These are phyloP conservation scores for Notechis scutatus DNA, from an alignment of 2,113 vertebrate species.

Conservation along the genomic window DNA sequence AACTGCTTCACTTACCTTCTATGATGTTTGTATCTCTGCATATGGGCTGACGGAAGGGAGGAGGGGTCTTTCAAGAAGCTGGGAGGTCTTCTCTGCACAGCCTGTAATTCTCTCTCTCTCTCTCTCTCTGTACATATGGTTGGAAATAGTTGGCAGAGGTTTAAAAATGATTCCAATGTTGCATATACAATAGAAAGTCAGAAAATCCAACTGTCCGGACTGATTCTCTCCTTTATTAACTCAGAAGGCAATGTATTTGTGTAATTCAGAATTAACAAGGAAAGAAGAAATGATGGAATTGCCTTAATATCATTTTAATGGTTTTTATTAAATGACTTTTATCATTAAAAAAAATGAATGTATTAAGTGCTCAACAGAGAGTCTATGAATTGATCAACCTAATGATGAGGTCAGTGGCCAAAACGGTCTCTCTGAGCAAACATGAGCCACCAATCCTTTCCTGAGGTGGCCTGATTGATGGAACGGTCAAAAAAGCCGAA, in stretches of 20 bases:
- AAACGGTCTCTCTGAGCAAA: background rate
- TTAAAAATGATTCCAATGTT: background rate
- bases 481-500: background rate
- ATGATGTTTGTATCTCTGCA: background rate
- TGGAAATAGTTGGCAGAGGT: background rate
- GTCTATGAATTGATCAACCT: background rate
- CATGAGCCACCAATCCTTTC: background rate
- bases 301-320: background rate
- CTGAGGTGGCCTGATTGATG: background rate
- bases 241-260: background rate
- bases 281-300: background rate
- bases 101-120: background rate
- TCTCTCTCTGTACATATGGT: background rate
- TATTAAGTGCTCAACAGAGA: background rate
- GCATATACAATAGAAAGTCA: background rate
- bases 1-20: background rate
- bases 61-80: background rate
- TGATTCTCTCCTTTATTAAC: background rate
- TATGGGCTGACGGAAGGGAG: background rate
- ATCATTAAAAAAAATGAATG: background rate
- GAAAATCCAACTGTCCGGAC: background rate
- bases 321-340: background rate
- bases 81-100: background rate
- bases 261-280: background rate
- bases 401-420: background rate